These are phyloP conservation scores for Otocyon megalotis DNA, from an alignment of 2,113 vertebrate genomes.

Conservation along the genomic window DNA sequence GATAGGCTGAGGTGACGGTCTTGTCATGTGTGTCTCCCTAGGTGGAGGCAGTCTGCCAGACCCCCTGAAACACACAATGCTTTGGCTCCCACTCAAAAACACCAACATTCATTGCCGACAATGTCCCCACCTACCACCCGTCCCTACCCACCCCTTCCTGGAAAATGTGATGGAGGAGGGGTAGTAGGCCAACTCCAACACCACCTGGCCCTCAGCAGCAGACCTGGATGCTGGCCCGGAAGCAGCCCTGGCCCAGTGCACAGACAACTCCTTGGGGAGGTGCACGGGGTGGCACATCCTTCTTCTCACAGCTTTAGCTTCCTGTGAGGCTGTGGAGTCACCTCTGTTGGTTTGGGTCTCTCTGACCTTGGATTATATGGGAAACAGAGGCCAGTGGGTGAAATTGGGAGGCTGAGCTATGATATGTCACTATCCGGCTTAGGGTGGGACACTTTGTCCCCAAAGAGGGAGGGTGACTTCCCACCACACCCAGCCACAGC, in stretches of 20 bases:
- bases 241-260: conserved; percentile 24
- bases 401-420: conserved; percentile 16
- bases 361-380: conserved; percentile 72
- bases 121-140: conserved; percentile 45
- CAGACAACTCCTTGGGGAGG: not conserved
- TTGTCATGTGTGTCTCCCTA: not conserved
- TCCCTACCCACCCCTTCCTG: conserved; percentile 78
- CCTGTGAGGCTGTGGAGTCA: conserved; percentile 65
- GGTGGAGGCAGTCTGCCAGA: conserved; percentile 59
- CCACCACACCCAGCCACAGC: conserved; percentile 61
- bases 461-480: conserved; percentile 67
- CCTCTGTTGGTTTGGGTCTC: conserved; percentile 64
- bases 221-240: conserved; percentile 64
- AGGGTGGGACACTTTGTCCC: conserved; percentile 66
- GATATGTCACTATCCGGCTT: conserved; percentile 54
- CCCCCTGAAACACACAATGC: conserved; percentile 70
- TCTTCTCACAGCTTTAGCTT: conserved; percentile 70
- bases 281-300: conserved; percentile 36
- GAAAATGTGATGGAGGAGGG: conserved; percentile 75
- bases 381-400: conserved; percentile 68
- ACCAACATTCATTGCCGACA: conserved; percentile 47
- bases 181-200: conserved; percentile 27
- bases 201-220: conserved; percentile 70
- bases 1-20: not conserved
- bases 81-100: conserved; percentile 72